Percentiles rank a stretch among this genome's conserved stretches.
phyloP scores from a whole-genome alignment of 2,888 invertebrate genomes.

The Priocnemis perturbator region DNA sequence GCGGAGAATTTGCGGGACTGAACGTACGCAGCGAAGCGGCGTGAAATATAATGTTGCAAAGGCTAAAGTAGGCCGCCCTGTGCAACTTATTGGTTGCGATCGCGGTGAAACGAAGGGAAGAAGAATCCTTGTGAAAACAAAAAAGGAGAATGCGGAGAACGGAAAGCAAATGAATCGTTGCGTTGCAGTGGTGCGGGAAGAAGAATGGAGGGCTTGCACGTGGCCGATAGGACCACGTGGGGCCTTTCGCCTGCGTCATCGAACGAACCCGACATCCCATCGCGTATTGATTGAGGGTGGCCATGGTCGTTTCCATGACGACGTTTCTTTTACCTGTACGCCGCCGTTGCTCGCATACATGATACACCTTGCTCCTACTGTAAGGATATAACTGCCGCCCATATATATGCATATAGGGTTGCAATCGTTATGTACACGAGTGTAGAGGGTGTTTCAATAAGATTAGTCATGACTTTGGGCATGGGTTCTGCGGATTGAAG shows the following conservation, averaged over 20 bases:
- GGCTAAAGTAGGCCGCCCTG: too few relatives aligned
- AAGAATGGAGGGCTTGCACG: slow-evolving; percentile 66
- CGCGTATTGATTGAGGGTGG: slow-evolving; percentile 75
- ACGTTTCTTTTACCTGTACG: slow-evolving; percentile 74
- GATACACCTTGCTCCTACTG: slow-evolving; percentile 20
- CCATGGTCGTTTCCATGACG: slow-evolving; percentile 74
- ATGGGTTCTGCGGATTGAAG: too few relatives aligned
- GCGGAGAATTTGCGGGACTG: too few relatives aligned
- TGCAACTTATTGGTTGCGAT: too few relatives aligned
- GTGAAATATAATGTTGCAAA: too few relatives aligned
- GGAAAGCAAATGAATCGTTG: neutral
- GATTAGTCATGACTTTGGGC: too few relatives aligned
- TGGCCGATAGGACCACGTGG: slow-evolving; percentile 75
- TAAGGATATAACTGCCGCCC: neutral
- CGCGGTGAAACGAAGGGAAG: too few relatives aligned
- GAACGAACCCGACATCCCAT: slow-evolving; percentile 65
- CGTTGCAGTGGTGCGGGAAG: slow-evolving; percentile 4
- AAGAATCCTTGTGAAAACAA: too few relatives aligned
- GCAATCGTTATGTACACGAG: too few relatives aligned
- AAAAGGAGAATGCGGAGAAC: neutral
- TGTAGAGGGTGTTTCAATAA: too few relatives aligned
- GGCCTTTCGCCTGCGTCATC: slow-evolving; percentile 71
- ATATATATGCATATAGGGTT: too few relatives aligned
- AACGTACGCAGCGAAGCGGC: too few relatives aligned
- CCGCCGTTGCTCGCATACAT: slow-evolving; percentile 42